Percentiles rank a stretch among this genome's conserved stretches.
phyloP scores from a whole-genome alignment of 2,888 invertebrate species.

The Tetramorium bicarinatum region DNA sequence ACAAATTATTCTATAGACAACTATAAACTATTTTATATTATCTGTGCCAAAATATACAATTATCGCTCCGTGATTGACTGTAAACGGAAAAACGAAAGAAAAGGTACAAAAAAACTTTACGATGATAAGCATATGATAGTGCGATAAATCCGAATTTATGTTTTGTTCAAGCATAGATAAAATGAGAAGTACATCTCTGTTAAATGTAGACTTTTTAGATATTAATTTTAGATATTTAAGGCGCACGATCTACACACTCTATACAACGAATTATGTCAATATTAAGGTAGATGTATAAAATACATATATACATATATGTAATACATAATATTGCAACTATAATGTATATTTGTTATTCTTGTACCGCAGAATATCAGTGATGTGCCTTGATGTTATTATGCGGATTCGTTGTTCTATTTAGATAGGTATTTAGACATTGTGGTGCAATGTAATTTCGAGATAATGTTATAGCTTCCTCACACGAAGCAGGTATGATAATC shows the following conservation, averaged over 20 bases:
- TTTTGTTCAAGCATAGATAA: neutral
- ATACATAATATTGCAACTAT: neutral
- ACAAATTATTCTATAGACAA: neutral
- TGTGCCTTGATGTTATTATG: slow-evolving; percentile 22
- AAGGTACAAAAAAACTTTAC: slow-evolving; percentile 10
- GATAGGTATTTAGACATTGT: neutral
- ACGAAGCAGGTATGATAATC: neutral
- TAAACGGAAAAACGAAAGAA: neutral
- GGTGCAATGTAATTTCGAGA: neutral
- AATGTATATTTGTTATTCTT: slow-evolving; percentile 10
- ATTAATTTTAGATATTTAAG: neutral
- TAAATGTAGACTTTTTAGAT: slow-evolving; percentile 11
- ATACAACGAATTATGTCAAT: slow-evolving; percentile 30
- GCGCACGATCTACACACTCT: neutral
- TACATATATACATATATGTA: too few relatives aligned
- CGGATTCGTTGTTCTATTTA: neutral
- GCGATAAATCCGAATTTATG: slow-evolving; percentile 36
- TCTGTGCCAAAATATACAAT: neutral
- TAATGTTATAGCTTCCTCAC: neutral
- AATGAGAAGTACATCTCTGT: neutral
- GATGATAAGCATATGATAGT: neutral
- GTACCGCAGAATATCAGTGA: neutral
- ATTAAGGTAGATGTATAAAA: neutral
- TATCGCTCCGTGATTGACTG: neutral
- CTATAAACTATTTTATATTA: neutral